Percentiles rank a stretch among this genome's conserved stretches.
phyloP scores from a whole-genome alignment of 2,797 vertebrate species.

The Acropternis orthonyx region DNA sequence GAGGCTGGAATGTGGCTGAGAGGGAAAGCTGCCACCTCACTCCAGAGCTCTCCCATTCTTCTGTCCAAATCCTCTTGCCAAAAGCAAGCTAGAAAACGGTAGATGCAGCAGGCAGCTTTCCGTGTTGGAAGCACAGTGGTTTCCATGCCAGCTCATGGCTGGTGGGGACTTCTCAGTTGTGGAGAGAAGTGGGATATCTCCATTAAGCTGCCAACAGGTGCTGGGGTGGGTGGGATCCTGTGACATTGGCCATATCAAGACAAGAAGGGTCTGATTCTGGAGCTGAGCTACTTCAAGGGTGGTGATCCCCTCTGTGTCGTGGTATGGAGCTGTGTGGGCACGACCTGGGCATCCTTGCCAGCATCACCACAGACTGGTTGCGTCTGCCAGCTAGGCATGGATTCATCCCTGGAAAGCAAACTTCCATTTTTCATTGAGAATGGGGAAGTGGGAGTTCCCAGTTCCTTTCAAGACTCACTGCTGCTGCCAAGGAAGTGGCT shows the following conservation, averaged over 20 bases:
- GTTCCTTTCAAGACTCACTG: not conserved
- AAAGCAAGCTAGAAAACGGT: not conserved
- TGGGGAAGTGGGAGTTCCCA: not conserved
- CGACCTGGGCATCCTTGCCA: not conserved
- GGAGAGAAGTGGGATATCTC: not conserved
- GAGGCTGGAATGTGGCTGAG: not conserved
- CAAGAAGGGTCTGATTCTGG: accelerated
- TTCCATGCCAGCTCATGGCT: not conserved
- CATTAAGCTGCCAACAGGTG: accelerated
- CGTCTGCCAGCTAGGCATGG: not conserved
- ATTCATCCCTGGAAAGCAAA: not conserved
- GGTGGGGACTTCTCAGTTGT: not conserved
- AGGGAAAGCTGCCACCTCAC: not conserved
- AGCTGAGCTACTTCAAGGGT: not conserved
- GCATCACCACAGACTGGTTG: not conserved
- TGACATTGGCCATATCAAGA: accelerated
- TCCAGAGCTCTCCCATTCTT: not conserved
- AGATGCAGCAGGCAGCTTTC: not conserved
- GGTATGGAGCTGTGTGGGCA: not conserved
- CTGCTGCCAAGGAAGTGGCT: not conserved
- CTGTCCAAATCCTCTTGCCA: not conserved
- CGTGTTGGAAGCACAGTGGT: not conserved
- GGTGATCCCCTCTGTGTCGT: accelerated
- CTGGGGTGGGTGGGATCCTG: not conserved
- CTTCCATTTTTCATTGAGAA: not conserved